A percentile compares a stretch with the other conserved stretches of the same genome.
Evolutionary conservation across 2,888 invertebrate genomes (phyloP).

Genomic region (Ceratothoa steindachneri): DNA sequence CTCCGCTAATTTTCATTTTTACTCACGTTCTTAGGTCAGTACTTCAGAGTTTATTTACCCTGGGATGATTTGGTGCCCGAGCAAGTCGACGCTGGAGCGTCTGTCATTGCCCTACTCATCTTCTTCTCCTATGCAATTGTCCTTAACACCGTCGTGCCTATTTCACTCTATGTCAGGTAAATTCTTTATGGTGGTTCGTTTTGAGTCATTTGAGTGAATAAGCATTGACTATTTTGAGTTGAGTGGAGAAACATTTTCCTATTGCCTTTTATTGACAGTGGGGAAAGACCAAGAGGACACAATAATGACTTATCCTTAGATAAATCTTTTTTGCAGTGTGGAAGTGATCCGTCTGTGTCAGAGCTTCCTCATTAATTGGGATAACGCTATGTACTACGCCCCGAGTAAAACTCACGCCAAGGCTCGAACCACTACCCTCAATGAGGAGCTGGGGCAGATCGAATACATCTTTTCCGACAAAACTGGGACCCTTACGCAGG

Average conservation of each 20-base stretch:
- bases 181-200: no score
- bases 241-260: no score
- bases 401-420: conserved; percentile 79
- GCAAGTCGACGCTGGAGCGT: conserved; percentile 73
- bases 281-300: background rate
- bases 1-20: no score
- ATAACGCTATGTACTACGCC: conserved; percentile 89
- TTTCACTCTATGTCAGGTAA: conserved; percentile 94
- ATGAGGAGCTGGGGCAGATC: conserved; percentile 97
- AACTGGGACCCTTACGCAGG: conserved; percentile 93
- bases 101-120: conserved; percentile 89
- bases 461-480: conserved; percentile 99
- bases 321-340: no score
- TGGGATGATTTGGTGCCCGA: conserved; percentile 89
- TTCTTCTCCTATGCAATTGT: conserved; percentile 99
- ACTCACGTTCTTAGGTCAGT: conserved; percentile 62
- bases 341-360: conserved; percentile 95
- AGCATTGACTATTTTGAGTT: no score
- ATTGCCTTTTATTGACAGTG: background rate
- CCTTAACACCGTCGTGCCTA: conserved; percentile 98
- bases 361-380: conserved; percentile 98
- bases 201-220: no score
- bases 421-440: conserved; percentile 94
- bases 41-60: conserved; percentile 84
- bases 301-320: no score